Conservation (phyloP, 2,113 vertebrate species). For the Cyphomyrus plagiostoma region DNA sequence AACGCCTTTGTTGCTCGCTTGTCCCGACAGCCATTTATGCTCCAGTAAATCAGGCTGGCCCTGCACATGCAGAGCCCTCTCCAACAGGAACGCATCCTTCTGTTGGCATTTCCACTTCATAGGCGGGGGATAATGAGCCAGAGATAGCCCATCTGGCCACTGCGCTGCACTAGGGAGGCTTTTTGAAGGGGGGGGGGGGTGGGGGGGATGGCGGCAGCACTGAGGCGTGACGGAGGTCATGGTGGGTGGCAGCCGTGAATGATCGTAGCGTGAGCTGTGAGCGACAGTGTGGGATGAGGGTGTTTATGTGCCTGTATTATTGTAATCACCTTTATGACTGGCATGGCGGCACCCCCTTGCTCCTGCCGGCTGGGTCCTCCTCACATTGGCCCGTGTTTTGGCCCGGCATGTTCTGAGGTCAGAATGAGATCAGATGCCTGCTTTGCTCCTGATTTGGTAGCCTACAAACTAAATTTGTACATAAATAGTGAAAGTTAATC, state of each 20-base stretch:
- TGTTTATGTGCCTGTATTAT: constrained; percentile 65
- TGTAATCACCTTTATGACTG: constrained; percentile 64
- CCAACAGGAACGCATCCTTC: constrained; percentile 67
- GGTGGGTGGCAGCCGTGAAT: constrained; percentile 50
- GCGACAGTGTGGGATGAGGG: constrained; percentile 66
- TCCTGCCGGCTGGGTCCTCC: background rate
- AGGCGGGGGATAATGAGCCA: constrained; percentile 68
- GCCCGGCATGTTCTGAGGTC: background rate
- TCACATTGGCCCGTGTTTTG: background rate
- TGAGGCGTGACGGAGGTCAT: constrained; percentile 63
- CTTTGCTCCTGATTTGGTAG: background rate
- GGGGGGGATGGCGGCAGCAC: constrained; percentile 44
- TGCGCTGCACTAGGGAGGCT: constrained; percentile 54
- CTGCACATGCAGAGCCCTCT: constrained; percentile 59
- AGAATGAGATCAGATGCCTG: background rate
- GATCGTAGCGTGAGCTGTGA: constrained; percentile 50
- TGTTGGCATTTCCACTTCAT: constrained; percentile 68
- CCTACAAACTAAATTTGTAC: background rate
- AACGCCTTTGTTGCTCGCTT: constrained; percentile 67
- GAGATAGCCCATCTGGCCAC: constrained; percentile 72
- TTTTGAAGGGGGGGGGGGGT: constrained; percentile 29
- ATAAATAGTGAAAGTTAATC: background rate
- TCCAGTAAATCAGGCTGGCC: constrained; percentile 72
- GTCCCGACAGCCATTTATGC: constrained; percentile 63
- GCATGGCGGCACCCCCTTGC: constrained; percentile 34